Conservation (phyloP, 2,888 invertebrate species). For the Campoplex nolae region DNA sequence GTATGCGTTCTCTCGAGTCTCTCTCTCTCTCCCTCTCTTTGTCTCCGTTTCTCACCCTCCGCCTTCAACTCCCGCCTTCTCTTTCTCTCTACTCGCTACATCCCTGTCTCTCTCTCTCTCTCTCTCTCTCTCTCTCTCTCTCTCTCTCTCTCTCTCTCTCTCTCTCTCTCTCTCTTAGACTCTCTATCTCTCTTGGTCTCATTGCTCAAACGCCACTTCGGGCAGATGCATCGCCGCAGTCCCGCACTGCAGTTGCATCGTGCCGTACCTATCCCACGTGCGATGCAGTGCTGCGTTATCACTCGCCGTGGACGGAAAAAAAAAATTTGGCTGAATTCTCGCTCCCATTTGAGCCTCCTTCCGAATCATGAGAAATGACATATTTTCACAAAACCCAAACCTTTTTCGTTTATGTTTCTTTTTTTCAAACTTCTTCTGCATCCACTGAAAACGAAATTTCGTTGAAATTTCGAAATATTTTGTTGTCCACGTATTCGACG, state of each 20-base stretch:
- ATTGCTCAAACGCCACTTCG: slow-evolving; percentile 74
- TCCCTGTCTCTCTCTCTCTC: slow-evolving; percentile 41
- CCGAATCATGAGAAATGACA: not conserved
- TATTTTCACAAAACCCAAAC: not conserved
- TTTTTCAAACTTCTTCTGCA: too few relatives aligned
- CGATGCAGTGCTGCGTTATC: slow-evolving; percentile 31
- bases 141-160: slow-evolving; percentile 16
- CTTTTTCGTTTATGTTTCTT: not conserved
- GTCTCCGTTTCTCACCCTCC: slow-evolving; percentile 51
- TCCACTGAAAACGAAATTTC: too few relatives aligned
- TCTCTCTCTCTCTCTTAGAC: slow-evolving; percentile 49
- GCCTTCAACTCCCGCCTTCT: slow-evolving; percentile 28
- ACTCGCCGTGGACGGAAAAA: not conserved
- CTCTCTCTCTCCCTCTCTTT: slow-evolving; percentile 34
- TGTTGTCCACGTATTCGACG: too few relatives aligned
- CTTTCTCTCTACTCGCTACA: slow-evolving; percentile 12
- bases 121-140: slow-evolving; percentile 12
- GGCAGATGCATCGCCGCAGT: slow-evolving; percentile 79
- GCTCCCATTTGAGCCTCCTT: not conserved
- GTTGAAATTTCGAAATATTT: too few relatives aligned
- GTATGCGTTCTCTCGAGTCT: slow-evolving; percentile 56
- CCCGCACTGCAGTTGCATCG: slow-evolving; percentile 80
- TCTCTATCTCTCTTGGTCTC: slow-evolving; percentile 61
- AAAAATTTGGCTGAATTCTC: not conserved
- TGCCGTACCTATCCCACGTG: slow-evolving; percentile 66